These are phyloP conservation scores for Allobates femoralis DNA, from an alignment of 2,797 vertebrate species.

Conservation along the genomic window DNA sequence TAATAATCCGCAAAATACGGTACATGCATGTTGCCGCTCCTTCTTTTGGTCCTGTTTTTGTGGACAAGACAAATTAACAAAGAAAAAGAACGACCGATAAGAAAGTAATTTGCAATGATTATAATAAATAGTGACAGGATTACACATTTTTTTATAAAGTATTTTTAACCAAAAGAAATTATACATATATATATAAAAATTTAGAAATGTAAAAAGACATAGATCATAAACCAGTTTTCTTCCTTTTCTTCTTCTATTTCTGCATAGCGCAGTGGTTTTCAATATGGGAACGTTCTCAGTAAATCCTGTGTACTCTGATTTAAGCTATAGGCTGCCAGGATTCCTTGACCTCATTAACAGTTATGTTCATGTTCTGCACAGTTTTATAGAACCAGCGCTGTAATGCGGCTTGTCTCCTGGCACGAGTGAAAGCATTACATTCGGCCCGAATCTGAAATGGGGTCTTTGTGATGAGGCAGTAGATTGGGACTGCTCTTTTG, in stretches of 20 bases:
- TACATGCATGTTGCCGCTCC: not conserved
- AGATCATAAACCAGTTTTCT: not conserved
- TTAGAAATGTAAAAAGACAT: not conserved
- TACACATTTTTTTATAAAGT: too few relatives aligned
- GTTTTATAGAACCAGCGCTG: conserved; percentile 33
- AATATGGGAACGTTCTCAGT: not conserved
- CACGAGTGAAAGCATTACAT: conserved; percentile 12
- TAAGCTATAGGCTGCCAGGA: conserved; percentile 37
- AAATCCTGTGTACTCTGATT: conserved; percentile 17
- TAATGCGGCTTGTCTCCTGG: conserved; percentile 26
- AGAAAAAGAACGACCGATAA: not conserved
- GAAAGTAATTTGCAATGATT: not conserved
- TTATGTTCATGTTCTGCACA: conserved; percentile 30
- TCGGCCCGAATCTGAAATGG: conserved; percentile 4
- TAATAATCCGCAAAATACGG: too few relatives aligned
- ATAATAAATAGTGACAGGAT: not conserved
- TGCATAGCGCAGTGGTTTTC: not conserved
- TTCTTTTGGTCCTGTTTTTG: not conserved
- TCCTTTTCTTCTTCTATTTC: not conserved
- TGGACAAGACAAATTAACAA: conserved; percentile 12
- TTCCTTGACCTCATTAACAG: conserved; percentile 44
- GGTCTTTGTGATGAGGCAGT: conserved; percentile 37
- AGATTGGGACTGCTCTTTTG: conserved; percentile 2
- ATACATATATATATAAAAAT: not conserved
- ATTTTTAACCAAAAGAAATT: not conserved